Evolutionary conservation across 92 coral and sea anemone species (phyloP), one percentile per base, ranked within the genome.

Genomic region (Epizoanthus fatuus): DNA sequence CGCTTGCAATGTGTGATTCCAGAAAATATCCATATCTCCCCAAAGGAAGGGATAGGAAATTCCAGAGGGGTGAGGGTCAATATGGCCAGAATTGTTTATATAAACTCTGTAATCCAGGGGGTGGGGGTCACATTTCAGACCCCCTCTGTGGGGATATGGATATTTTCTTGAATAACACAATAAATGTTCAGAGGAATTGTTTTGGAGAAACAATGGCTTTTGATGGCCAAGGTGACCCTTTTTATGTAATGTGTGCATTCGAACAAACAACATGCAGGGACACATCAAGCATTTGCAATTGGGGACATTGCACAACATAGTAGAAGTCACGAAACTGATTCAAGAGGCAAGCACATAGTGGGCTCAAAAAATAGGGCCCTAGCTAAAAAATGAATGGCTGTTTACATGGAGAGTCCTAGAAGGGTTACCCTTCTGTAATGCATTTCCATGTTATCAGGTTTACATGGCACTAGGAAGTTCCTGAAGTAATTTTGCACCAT

Each of bases 191-290:
- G 72, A 67, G 72, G 72, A 67, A 67, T 67, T 67, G 72, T 67
- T 67, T 67, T 67, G 72, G 72, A 67, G 72, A 67, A 37, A 67
- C 72, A 67, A 67, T 67, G 72, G 72, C 52, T 67, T 38, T 67
- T 67, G 72, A 67, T 67, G 72, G 51, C 51, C 72, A 37, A 67
- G 72, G 47, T 67, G 72, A 67, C 72, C 72, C 72, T 67, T 35
- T 67, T 67, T 67, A 67, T 67, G 72, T 67, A 67, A 67, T 67
- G 17, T 37, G 72, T 67, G 72, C 72, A 67, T 67, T 67, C 72
- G 52, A 38, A 67, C 69, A 85, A 85, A 73, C 19, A 63, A 63
- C 37, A 72, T 60, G 42, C 87, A 84, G 72, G 63, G 81, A 47
- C 73, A 44, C 29, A 71, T 73, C 63, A 29, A 73, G 74, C 59